phyloP scores from a whole-genome alignment of 2,113 vertebrate genomes.

The Calyptommatus sinebrachiatus region DNA sequence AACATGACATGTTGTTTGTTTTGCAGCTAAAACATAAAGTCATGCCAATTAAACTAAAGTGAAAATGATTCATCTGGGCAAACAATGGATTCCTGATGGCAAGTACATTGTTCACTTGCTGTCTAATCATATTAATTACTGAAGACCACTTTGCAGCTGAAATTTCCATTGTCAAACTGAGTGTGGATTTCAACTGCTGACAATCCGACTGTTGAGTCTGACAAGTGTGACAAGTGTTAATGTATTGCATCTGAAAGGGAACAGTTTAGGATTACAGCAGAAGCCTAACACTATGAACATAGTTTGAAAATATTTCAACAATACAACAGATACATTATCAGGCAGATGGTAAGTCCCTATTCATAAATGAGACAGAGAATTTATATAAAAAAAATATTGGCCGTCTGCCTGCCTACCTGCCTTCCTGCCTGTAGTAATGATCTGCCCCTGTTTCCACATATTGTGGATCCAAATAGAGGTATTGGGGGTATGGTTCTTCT shows the following conservation, averaged over 20 bases:
- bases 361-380: not conserved
- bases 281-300: not conserved
- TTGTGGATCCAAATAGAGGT: no score
- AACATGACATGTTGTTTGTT: constrained; percentile 39
- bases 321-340: no score
- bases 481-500: no score
- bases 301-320: not conserved
- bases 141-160: constrained; percentile 47
- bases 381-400: no score
- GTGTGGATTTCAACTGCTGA: constrained; percentile 37
- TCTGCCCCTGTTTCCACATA: no score
- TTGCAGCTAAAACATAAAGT: constrained; percentile 39
- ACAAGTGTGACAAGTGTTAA: constrained; percentile 26
- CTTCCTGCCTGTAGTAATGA: no score
- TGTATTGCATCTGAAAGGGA: constrained; percentile 7
- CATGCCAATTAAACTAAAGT: constrained; percentile 44
- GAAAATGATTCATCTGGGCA: constrained; percentile 50
- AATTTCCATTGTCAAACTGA: constrained; percentile 51
- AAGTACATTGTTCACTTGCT: constrained; percentile 45
- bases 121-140: constrained; percentile 61
- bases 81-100: constrained; percentile 45
- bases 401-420: no score
- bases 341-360: not conserved
- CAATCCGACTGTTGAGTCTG: constrained; percentile 22
- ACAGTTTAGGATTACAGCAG: not conserved